Conservation (phyloP, 2,797 vertebrate genomes). For the Kryptolebias ocellatus region DNA sequence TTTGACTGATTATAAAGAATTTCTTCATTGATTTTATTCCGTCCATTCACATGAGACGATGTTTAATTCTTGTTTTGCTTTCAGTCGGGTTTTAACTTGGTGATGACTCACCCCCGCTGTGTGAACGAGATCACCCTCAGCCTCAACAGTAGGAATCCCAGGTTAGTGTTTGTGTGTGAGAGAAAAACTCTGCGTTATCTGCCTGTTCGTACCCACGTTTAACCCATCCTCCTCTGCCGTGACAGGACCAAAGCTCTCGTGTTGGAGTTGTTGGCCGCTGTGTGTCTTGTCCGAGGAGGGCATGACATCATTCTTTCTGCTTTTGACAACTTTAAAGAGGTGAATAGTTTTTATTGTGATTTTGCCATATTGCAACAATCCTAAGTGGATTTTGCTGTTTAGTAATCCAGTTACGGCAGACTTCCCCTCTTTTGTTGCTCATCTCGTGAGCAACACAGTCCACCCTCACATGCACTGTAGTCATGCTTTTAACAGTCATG, state of each 20-base stretch:
- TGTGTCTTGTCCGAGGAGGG: constrained; percentile 94
- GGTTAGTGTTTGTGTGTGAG: constrained; percentile 75
- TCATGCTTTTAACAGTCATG: constrained; percentile 24
- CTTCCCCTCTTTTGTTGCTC: constrained; percentile 50
- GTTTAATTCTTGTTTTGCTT: constrained; percentile 27
- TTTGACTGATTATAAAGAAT: too few species aligned
- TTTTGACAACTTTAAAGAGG: constrained; percentile 97
- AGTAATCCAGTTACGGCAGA: constrained; percentile 24
- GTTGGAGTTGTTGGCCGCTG: constrained; percentile 91
- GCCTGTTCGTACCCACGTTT: constrained; percentile 5
- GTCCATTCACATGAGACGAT: background rate
- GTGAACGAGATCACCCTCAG: constrained; percentile 97
- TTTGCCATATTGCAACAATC: background rate
- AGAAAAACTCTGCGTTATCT: background rate
- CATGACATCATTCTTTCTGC: constrained; percentile 95
- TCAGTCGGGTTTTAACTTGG: constrained; percentile 95
- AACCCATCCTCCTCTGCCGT: constrained; percentile 6
- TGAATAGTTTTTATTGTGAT: constrained; percentile 46
- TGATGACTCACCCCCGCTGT: constrained; percentile 95
- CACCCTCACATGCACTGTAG: constrained; percentile 19
- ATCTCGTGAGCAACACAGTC: constrained; percentile 23
- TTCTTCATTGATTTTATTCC: too few species aligned
- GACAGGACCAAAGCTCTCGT: constrained; percentile 92
- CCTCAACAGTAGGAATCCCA: constrained; percentile 94
- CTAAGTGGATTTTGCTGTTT: constrained; percentile 9